Evolutionary conservation across 1,140 invertebrate species (phyloP), one percentile per base, ranked within the genome.

Genomic region (Megathymus violae): DNA sequence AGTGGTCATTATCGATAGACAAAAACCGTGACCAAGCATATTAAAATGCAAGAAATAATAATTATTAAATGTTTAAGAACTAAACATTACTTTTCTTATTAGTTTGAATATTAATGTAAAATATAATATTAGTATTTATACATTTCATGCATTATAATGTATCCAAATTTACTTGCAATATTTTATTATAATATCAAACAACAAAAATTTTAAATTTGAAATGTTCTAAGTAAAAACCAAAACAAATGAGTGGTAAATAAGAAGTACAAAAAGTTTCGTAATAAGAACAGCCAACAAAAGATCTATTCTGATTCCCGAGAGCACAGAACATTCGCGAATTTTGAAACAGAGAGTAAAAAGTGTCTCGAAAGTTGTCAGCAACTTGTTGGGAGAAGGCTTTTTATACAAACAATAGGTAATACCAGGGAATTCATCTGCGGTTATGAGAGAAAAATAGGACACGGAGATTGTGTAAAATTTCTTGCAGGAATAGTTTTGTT

Each of bases 321-420:
- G 74, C 67, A 67, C 58, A 68, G 51, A 73, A 65, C 64, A 71
- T 74, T 78, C 67, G 69, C 67, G 71, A 78, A 76, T 70, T 71
- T 71, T 43, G 60, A 71, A 76, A 76, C 69, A 69, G 71, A 64
- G 72, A 72, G 69, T 72, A 74, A 74, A 71, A 71, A 71, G 66
- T 54, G 54, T 59, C 59, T 63, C 51, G 31, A 46, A 71, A 74
- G 60, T 71, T 77, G 54, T 65, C 41, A 59, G 54, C 59, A 77
- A 77, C 74, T 77, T 77, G 68, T 74, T 72, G 62, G 69, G 50
- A 52, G 64, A 76, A 68, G 69, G 63, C 67, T 77, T 71, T 36
- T 76, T 71, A 71, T 68, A 69, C 68, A 69, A 74, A 77, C 66
- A 48, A 48, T 27, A 25, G 46, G 19, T 48, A 31, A 27, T 48